Evolutionary conservation across 2,113 vertebrate species (phyloP).

Genomic region (Egretta garzetta): DNA sequence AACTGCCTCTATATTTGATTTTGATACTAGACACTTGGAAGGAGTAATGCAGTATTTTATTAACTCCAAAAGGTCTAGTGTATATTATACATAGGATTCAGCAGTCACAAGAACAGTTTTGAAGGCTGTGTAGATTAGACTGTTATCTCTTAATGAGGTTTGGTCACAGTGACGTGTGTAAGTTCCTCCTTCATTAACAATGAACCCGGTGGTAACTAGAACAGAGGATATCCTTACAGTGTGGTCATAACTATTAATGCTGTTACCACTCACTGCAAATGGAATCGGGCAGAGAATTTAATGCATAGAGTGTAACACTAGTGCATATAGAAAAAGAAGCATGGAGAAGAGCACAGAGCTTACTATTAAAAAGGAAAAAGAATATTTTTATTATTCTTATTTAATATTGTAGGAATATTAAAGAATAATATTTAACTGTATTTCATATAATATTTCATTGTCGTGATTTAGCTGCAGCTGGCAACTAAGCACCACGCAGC

Average conservation of each 20-base stretch:
- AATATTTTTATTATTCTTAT: background rate
- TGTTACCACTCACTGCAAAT: background rate
- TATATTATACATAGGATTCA: background rate
- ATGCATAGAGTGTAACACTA: too few relatives aligned
- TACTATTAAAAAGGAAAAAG: background rate
- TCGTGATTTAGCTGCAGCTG: too few relatives aligned
- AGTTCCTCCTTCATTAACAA: background rate
- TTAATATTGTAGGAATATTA: background rate
- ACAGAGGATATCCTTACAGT: background rate
- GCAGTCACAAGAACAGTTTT: background rate
- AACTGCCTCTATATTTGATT: accelerated
- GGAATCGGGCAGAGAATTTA: background rate
- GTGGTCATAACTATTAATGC: background rate
- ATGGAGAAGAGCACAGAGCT: background rate
- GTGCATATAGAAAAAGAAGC: background rate
- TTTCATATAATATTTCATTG: background rate
- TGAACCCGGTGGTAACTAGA: background rate
- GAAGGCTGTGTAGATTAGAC: background rate
- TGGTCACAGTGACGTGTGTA: background rate
- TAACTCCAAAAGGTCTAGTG: background rate
- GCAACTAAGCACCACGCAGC: too few relatives aligned
- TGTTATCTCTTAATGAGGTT: background rate
- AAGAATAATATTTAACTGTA: background rate
- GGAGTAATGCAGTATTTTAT: background rate
- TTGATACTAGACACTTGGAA: background rate